A percentile compares a stretch with the other conserved stretches of the same genome.
Evolutionary conservation across 1,140 invertebrate genomes (phyloP).

Genomic region (Trissolcus basalis): DNA sequence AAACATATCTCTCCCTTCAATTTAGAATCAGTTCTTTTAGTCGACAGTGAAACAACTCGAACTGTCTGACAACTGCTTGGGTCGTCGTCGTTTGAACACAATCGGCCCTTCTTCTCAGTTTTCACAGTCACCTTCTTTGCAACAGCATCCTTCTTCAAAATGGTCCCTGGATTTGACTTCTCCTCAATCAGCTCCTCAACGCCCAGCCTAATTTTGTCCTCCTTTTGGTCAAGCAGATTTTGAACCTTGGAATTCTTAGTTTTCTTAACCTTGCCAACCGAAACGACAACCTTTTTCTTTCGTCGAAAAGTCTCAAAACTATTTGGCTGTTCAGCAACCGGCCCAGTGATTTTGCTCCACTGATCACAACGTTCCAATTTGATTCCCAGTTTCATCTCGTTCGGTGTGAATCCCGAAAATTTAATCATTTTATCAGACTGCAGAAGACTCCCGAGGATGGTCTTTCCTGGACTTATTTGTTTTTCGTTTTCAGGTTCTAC

Average conservation of each 20-base stretch:
- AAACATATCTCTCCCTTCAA: background rate
- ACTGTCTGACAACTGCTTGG: conserved; percentile 6
- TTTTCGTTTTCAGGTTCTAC: too few relatives aligned
- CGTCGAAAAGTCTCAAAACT: conserved; percentile 2
- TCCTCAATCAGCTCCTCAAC: background rate
- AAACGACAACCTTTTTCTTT: conserved; percentile 28
- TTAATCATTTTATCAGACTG: too few relatives aligned
- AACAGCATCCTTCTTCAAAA: background rate
- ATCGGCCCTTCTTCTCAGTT: conserved; percentile 10
- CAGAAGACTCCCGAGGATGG: too few relatives aligned
- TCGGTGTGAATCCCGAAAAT: too few relatives aligned
- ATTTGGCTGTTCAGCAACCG: background rate
- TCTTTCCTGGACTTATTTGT: background rate
- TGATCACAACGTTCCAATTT: too few relatives aligned
- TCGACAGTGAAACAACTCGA: conserved; percentile 7
- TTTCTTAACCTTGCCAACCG: conserved; percentile 33
- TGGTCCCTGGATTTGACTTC: background rate
- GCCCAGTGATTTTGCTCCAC: background rate
- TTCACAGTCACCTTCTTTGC: conserved; percentile 2
- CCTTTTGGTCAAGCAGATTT: conserved; percentile 21
- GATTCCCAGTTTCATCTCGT: too few relatives aligned
- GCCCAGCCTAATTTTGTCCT: background rate
- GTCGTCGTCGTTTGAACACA: conserved; percentile 12
- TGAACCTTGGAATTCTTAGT: conserved; percentile 31
- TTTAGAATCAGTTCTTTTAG: conserved; percentile 7